Conservation (phyloP, 2,888 invertebrate species). For the Neuroscelio doddi region DNA sequence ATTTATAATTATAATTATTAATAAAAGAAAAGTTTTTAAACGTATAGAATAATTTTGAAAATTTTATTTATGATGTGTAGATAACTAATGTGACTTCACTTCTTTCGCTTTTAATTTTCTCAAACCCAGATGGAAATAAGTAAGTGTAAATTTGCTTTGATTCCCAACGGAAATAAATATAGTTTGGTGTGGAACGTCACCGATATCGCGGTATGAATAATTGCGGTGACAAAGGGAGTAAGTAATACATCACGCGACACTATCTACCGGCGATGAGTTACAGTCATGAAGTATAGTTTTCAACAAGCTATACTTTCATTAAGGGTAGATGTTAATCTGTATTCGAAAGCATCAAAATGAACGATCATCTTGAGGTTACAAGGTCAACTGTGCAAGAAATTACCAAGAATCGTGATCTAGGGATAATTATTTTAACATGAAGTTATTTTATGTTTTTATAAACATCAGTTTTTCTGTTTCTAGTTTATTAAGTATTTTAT, state of each 20-base stretch:
- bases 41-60: too few relatives aligned
- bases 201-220: conserved; percentile 68
- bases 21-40: too few relatives aligned
- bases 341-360: conserved; percentile 59
- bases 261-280: conserved; percentile 66
- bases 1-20: too few relatives aligned
- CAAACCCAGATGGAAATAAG: conserved; percentile 52
- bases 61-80: too few relatives aligned
- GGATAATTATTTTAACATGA: too few relatives aligned
- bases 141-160: conserved; percentile 62
- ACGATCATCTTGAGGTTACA: conserved; percentile 50
- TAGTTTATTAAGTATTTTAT: too few relatives aligned
- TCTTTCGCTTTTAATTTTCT: conserved; percentile 31
- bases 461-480: too few relatives aligned
- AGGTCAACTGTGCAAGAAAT: conserved; percentile 29
- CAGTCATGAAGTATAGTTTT: conserved; percentile 49
- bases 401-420: conserved; percentile 13
- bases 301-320: conserved; percentile 50
- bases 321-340: conserved; percentile 69
- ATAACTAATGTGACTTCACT: conserved; percentile 8
- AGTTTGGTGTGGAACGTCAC: conserved; percentile 42
- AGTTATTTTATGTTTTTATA: too few relatives aligned
- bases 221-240: conserved; percentile 63
- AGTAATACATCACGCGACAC: conserved; percentile 67
- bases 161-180: conserved; percentile 61